phyloP scores from a whole-genome alignment of 2,888 invertebrate species.

The Theristus sp. region DNA sequence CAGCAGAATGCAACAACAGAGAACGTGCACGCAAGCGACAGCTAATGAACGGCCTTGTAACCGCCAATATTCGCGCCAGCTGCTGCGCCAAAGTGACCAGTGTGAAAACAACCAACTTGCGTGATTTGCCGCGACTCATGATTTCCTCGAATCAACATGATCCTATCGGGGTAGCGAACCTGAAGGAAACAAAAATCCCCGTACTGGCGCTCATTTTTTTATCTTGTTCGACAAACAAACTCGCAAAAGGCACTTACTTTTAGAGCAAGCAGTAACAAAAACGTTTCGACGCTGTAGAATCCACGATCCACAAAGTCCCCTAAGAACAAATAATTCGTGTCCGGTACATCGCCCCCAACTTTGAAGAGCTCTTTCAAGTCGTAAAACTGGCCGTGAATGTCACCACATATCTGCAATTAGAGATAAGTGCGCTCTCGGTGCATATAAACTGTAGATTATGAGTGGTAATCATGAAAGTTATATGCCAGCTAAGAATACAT shows the following conservation, averaged over 20 bases:
- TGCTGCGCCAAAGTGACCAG: background rate
- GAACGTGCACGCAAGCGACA: slow-evolving; percentile 37
- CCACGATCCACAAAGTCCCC: slow-evolving; percentile 98
- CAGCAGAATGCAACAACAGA: background rate
- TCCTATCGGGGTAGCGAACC: slow-evolving; percentile 95
- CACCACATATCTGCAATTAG: slow-evolving; percentile 69
- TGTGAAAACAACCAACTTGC: slow-evolving; percentile 45
- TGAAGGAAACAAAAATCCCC: slow-evolving; percentile 27
- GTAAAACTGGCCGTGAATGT: slow-evolving; percentile 98
- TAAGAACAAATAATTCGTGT: slow-evolving; percentile 97
- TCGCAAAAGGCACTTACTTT: slow-evolving; percentile 47
- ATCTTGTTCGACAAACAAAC: no score
- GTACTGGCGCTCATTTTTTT: no score
- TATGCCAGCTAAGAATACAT: no score
- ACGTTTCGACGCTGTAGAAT: slow-evolving; percentile 95
- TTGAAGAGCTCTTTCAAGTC: slow-evolving; percentile 72
- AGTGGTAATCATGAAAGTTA: no score
- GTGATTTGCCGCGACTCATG: slow-evolving; percentile 98
- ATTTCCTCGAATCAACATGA: slow-evolving; percentile 90
- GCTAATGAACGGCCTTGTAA: background rate
- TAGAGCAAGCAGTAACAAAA: slow-evolving; percentile 76
- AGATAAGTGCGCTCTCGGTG: no score
- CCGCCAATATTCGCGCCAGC: no score
- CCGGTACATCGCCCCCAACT: slow-evolving; percentile 97
- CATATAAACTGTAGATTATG: no score